Percentiles rank a stretch among this genome's conserved stretches.
These are phyloP conservation scores for Hormaphis cornu DNA, from an alignment of 1,140 invertebrate species.

Conservation along the genomic window DNA sequence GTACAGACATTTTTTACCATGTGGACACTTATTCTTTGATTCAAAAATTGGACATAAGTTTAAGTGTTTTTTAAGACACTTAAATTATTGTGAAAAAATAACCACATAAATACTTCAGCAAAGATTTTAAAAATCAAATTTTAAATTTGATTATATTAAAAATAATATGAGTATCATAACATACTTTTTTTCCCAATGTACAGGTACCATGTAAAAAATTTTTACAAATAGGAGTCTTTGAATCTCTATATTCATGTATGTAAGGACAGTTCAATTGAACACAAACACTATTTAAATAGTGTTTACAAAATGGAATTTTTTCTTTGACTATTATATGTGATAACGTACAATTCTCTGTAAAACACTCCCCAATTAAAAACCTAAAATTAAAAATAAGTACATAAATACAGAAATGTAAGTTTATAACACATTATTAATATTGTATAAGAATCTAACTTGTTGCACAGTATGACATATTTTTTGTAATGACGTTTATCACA, in stretches of 20 bases:
- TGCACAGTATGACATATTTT: conserved; percentile 13
- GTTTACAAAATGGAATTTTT: conserved; percentile 26
- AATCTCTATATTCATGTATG: conserved; percentile 20
- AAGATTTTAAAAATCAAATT: background rate
- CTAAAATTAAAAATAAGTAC: background rate
- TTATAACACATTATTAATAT: background rate
- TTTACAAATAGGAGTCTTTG: conserved; percentile 9
- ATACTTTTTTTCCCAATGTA: conserved; percentile 9
- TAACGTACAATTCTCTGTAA: conserved; percentile 5
- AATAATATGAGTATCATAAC: background rate
- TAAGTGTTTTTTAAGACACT: conserved; percentile 27
- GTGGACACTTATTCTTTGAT: conserved; percentile 21
- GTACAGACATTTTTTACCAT: conserved; percentile 22
- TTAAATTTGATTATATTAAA: background rate
- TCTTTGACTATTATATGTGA: conserved; percentile 18
- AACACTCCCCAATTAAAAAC: background rate
- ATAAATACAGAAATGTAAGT: background rate
- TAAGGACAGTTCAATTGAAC: conserved; percentile 19
- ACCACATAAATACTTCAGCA: background rate
- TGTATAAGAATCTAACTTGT: background rate
- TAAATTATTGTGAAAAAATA: conserved; percentile 7
- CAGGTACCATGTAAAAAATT: conserved; percentile 16
- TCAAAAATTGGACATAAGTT: conserved; percentile 22
- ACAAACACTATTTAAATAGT: conserved; percentile 26
- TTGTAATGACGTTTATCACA: conserved; percentile 27